These are phyloP conservation scores for Porites lutea DNA, from an alignment of 64 coral and sea anemone genomes.

Conservation along the genomic window DNA sequence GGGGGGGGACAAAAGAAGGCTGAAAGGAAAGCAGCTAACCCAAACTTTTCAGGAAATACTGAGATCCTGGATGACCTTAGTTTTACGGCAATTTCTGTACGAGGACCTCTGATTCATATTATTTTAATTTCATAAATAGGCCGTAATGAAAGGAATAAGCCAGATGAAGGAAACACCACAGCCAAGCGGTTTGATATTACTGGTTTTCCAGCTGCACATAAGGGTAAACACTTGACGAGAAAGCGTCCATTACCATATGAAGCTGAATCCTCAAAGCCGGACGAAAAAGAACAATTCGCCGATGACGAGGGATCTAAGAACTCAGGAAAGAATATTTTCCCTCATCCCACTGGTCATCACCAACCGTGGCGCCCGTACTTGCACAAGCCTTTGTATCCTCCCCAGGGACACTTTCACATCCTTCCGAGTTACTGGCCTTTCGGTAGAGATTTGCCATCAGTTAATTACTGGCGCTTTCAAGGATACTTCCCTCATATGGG, in stretches of 20 bases:
- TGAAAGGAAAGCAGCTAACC: too few species aligned
- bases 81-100: too few species aligned
- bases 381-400: neutral
- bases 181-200: slow-evolving; percentile 28
- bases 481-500: slow-evolving; percentile 15
- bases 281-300: neutral
- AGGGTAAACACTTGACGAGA: neutral
- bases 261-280: neutral
- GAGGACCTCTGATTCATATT: neutral
- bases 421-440: neutral
- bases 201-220: neutral
- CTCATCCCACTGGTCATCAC: neutral
- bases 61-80: too few species aligned
- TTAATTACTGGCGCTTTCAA: neutral
- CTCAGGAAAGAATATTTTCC: neutral
- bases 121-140: neutral
- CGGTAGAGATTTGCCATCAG: too few species aligned
- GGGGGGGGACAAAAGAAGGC: too few species aligned
- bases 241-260: neutral
- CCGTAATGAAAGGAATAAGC: neutral
- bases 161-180: neutral
- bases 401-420: neutral
- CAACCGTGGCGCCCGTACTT: neutral
- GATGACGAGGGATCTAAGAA: neutral
- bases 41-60: too few species aligned